Evolutionary conservation across 2,113 vertebrate genomes (phyloP), one percentile per base, ranked within the genome.

Genomic region (Petrocephalus microphthalmus): DNA sequence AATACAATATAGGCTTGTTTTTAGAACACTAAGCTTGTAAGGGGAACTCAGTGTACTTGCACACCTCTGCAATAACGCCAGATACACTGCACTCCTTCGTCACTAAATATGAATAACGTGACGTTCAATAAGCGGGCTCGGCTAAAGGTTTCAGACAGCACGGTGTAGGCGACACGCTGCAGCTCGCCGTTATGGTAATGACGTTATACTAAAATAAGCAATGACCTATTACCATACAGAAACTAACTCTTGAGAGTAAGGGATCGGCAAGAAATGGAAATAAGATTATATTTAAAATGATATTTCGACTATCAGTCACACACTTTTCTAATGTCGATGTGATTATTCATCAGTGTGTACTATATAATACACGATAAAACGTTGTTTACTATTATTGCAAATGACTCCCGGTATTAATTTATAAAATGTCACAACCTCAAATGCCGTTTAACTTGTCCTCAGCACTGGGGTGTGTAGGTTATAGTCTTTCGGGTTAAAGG

Each of bases 381-480:
- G 33, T 37, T 15, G 17, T 54, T 7, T 74, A 29, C 13, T n/a
- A n/a, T n/a, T n/a, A n/a, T n/a, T 92, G 93, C 90, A 93, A 94
- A 94, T 94, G 93, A 91, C 57, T 60, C 89, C 89, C 90, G 91
- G 92, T 91, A 92, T 93, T 37, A 42, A 91, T 91, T 93, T 92
- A 57, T 93, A 90, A 93, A 90, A 89, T 92, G 94, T 93, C 93
- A 93, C 91, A 93, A 94, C 93, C 93, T 92, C 93, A 92, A 93
- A 93, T 91, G 93, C 19, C 90, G 88, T 92, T 92, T 92, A 89
- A 87, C 91, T 89, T 92, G 93, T 92, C 91, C 90, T 92, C 89
- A 91, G 90, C 74, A 45, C 33, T 20, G 37, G 17, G 17, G 6
- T 20, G 11, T 81, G 6, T 20, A 45, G 37, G 74, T 45, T 81